Evolutionary conservation across 2,888 invertebrate species (phyloP).

Genomic region (Theodoxus fluviatilis): DNA sequence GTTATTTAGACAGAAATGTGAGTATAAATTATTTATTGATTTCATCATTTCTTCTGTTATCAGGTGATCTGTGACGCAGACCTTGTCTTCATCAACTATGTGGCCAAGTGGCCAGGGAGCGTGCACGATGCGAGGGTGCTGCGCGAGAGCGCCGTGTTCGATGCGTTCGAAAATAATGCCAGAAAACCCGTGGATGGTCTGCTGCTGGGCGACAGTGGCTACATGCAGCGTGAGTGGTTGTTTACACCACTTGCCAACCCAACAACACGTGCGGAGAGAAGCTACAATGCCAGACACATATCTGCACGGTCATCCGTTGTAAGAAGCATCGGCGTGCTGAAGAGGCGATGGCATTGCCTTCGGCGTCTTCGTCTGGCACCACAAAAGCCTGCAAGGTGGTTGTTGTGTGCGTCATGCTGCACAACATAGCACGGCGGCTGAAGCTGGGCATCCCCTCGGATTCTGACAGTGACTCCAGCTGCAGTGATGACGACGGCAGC

Average conservation of each 20-base stretch:
- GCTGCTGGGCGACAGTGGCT: neutral
- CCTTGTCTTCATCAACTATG: conserved; percentile 21
- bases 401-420: neutral
- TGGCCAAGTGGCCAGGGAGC: neutral
- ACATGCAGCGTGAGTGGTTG: neutral
- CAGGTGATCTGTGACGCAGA: conserved; percentile 9
- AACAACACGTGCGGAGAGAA: neutral
- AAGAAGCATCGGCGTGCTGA: conserved; percentile 10
- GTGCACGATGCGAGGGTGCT: neutral
- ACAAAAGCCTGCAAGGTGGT: neutral
- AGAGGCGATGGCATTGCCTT: conserved; percentile 11
- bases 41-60: conserved; percentile 7
- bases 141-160: conserved; percentile 12
- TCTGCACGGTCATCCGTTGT: neutral
- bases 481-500: too few relatives aligned
- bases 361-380: neutral
- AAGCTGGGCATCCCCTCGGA: neutral
- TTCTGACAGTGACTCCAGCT: too few relatives aligned
- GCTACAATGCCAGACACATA: conserved; percentile 1
- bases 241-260: neutral
- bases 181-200: neutral
- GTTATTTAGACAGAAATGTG: conserved; percentile 24
- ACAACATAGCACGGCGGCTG: neutral
- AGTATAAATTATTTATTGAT: conserved; percentile 18
- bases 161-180: conserved; percentile 20